Evolutionary conservation across 2,797 vertebrate genomes (phyloP).

Genomic region (Decapterus maruadsi): DNA sequence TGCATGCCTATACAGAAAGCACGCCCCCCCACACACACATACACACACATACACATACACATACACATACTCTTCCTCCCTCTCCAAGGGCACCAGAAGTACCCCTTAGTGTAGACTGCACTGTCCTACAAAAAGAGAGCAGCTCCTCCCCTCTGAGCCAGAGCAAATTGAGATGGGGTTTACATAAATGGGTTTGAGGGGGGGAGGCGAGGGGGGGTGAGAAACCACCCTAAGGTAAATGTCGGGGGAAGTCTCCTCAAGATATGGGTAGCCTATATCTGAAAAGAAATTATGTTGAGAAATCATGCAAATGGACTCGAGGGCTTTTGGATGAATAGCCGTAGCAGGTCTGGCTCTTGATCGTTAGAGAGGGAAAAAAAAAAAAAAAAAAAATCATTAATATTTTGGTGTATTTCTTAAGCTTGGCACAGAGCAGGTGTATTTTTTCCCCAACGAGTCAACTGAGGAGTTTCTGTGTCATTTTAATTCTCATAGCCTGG

Average conservation of each 20-base stretch:
- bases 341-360: neutral
- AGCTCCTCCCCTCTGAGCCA: slow-evolving; percentile 68
- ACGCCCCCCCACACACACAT: slow-evolving; percentile 22
- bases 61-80: slow-evolving; percentile 9
- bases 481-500: neutral
- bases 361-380: neutral
- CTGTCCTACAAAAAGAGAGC: slow-evolving; percentile 61
- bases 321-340: slow-evolving; percentile 13
- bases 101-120: slow-evolving; percentile 47
- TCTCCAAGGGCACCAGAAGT: slow-evolving; percentile 57
- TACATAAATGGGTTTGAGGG: slow-evolving; percentile 61
- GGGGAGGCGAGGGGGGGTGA: neutral
- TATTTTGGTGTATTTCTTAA: neutral
- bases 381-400: neutral
- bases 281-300: slow-evolving; percentile 25
- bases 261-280: slow-evolving; percentile 58
- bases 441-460: neutral
- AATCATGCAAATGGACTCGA: slow-evolving; percentile 9
- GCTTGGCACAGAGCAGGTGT: neutral
- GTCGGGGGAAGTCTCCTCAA: slow-evolving; percentile 32
- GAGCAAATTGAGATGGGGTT: slow-evolving; percentile 75
- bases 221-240: slow-evolving; percentile 17
- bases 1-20: slow-evolving; percentile 55
- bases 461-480: neutral
- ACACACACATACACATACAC: slow-evolving; percentile 8